These are phyloP conservation scores for Catocala nupta DNA, from an alignment of 2,888 invertebrate species.

Conservation along the genomic window DNA sequence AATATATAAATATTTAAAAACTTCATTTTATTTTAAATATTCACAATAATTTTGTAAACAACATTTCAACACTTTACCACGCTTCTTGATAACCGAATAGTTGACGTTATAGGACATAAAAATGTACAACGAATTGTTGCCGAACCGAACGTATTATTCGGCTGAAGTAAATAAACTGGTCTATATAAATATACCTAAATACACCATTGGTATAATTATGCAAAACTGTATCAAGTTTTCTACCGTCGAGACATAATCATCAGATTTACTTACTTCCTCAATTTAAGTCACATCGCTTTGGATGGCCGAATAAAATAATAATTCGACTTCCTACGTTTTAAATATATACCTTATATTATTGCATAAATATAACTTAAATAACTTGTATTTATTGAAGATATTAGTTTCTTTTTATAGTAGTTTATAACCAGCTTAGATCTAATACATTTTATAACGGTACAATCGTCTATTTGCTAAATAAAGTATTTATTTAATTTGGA, in stretches of 20 bases:
- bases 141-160: constrained; percentile 1
- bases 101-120: constrained; percentile 4
- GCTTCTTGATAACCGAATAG: constrained; percentile 6
- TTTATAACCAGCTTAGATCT: not conserved
- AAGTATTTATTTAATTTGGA: not conserved
- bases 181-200: constrained; percentile 4
- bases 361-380: not conserved
- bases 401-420: not conserved
- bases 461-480: no score
- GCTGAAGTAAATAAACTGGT: constrained; percentile 9
- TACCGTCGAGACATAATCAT: constrained; percentile 10
- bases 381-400: not conserved
- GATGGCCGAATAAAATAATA: not conserved
- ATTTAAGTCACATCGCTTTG: constrained; percentile 3
- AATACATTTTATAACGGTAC: not conserved
- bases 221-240: constrained; percentile 27
- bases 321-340: not conserved
- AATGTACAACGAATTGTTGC: constrained; percentile 1
- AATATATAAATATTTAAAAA: constrained; percentile 15
- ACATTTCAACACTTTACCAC: constrained; percentile 11
- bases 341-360: constrained; percentile 2
- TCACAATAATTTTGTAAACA: constrained; percentile 4
- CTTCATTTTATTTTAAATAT: constrained; percentile 13
- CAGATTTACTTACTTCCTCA: constrained; percentile 9
- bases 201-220: constrained; percentile 12